Percentiles rank a stretch among this genome's conserved stretches.
These are phyloP conservation scores for Epirrita christyi DNA, from an alignment of 2,888 invertebrate species.

Conservation along the genomic window DNA sequence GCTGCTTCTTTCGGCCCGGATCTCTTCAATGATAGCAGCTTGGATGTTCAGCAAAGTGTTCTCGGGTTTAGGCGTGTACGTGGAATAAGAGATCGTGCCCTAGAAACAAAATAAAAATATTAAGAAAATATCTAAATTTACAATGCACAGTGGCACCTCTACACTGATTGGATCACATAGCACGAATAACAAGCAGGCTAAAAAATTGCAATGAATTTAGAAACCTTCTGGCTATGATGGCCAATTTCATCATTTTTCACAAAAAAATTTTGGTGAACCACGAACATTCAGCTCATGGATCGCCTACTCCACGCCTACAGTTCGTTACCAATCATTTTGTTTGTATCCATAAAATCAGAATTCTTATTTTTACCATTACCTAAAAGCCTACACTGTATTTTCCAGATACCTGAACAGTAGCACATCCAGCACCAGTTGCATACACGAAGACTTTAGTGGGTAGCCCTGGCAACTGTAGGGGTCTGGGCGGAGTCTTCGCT, in stretches of 20 bases:
- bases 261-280: no score
- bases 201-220: neutral
- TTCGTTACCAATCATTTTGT: no score
- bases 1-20: conserved; percentile 86
- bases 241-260: no score
- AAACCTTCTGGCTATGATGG: no score
- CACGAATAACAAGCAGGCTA: neutral
- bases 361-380: no score
- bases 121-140: no score
- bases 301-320: no score
- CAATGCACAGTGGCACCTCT: no score
- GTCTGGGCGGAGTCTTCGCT: conserved; percentile 78
- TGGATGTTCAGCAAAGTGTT: conserved; percentile 85
- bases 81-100: conserved; percentile 87
- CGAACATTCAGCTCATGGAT: no score
- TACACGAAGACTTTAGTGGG: conserved; percentile 89
- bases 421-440: conserved; percentile 88
- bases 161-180: no score
- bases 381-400: no score
- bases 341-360: no score
- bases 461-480: conserved; percentile 85
- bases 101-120: conserved; percentile 53
- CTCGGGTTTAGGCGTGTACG: conserved; percentile 84
- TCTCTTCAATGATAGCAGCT: conserved; percentile 87
- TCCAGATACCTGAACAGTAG: conserved; percentile 85